Percentiles rank a stretch among this genome's conserved stretches.
phyloP scores from a whole-genome alignment of 2,888 invertebrate species.

The Cordilura impudica region DNA sequence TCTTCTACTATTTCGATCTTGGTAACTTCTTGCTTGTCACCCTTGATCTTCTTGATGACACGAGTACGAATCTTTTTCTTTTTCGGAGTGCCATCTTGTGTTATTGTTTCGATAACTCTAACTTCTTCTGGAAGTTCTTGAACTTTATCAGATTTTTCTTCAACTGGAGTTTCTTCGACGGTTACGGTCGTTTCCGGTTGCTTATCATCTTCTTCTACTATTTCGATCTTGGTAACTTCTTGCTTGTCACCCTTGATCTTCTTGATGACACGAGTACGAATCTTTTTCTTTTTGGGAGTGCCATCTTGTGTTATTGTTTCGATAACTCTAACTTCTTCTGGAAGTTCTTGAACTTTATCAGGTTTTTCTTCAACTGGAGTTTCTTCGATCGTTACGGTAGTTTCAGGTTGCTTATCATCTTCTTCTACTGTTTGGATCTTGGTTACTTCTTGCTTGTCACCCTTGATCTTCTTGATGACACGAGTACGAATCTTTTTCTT shows the following conservation, averaged over 20 bases:
- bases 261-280: conserved; percentile 53
- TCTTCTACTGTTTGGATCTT: conserved; percentile 59
- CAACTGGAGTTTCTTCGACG: no score
- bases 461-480: conserved; percentile 56
- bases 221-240: conserved; percentile 55
- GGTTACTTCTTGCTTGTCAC: conserved; percentile 57
- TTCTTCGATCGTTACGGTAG: conserved; percentile 52
- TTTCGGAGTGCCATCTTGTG: no score
- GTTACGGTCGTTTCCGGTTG: conserved; percentile 54
- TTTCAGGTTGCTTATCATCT: conserved; percentile 54
- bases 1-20: no score
- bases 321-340: conserved; percentile 49
- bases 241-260: conserved; percentile 55
- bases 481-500: conserved; percentile 51
- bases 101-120: no score
- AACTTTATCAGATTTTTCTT: no score
- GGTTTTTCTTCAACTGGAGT: conserved; percentile 43
- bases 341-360: conserved; percentile 36
- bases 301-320: conserved; percentile 51
- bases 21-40: no score
- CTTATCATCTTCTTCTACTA: conserved; percentile 56
- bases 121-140: no score
- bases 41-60: no score
- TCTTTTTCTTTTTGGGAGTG: conserved; percentile 44
- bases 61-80: no score